Evolutionary conservation across 1,140 invertebrate species (phyloP).

Genomic region (Cydia splendana): DNA sequence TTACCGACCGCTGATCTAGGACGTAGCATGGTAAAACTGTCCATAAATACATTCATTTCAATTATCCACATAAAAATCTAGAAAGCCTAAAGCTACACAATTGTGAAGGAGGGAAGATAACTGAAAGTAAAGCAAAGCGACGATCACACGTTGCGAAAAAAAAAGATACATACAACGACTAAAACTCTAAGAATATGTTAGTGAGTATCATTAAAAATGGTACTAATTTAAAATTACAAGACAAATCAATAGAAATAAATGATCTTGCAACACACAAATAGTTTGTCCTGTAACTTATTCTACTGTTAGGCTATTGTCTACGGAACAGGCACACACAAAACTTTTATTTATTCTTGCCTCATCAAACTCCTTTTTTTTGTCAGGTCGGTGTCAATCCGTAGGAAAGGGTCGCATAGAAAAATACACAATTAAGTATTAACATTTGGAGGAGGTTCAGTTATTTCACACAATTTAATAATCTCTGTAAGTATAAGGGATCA

Average conservation of each 20-base stretch:
- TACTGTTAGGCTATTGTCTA: neutral
- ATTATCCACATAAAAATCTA: no score
- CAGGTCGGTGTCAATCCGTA: slow-evolving; percentile 51
- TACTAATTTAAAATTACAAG: neutral
- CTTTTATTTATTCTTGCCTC: slow-evolving; percentile 78
- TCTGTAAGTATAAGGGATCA: neutral
- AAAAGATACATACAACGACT: neutral
- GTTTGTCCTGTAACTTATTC: neutral
- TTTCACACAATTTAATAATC: neutral
- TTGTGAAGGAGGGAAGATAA: neutral
- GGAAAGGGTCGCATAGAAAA: slow-evolving; percentile 64
- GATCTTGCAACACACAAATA: neutral
- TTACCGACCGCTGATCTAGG: no score
- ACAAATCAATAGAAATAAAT: neutral
- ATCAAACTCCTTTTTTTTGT: slow-evolving; percentile 78
- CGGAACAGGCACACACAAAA: slow-evolving; percentile 38
- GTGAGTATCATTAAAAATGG: neutral
- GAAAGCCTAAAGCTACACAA: neutral
- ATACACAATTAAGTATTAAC: slow-evolving; percentile 54
- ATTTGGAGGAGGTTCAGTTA: neutral
- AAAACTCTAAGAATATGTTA: neutral
- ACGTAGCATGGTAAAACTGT: no score
- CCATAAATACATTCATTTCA: no score
- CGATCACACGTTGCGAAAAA: neutral
- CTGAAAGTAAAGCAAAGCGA: neutral